A percentile compares a stretch with the other conserved stretches of the same genome.
phyloP scores from a whole-genome alignment of 1,140 invertebrate genomes.

The Dinoponera quadriceps region DNA sequence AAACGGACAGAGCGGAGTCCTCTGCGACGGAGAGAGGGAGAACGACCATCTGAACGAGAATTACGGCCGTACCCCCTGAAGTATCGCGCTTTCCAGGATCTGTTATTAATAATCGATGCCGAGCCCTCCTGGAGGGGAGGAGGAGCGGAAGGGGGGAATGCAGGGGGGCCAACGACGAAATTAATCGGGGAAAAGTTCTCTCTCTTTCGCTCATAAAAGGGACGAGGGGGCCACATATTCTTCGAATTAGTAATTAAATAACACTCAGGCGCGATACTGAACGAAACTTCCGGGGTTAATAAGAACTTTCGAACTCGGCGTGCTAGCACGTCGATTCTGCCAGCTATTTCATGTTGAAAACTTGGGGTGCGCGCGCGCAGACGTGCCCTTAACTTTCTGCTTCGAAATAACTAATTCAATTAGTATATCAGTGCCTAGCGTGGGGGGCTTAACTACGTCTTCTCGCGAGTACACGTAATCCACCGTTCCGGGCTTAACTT shows the following conservation, averaged over 20 bases:
- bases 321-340: constrained; percentile 72
- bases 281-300: constrained; percentile 73
- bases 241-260: constrained; percentile 74
- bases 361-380: constrained; percentile 72
- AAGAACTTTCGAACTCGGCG: constrained; percentile 65
- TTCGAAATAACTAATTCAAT: constrained; percentile 77
- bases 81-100: constrained; percentile 29
- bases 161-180: constrained; percentile 12
- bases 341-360: constrained; percentile 75
- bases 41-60: constrained; percentile 9
- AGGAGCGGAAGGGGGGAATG: too few relatives aligned
- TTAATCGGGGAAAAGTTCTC: constrained; percentile 43
- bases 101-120: constrained; percentile 47
- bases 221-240: constrained; percentile 59
- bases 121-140: background rate
- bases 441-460: constrained; percentile 72
- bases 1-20: constrained; percentile 23
- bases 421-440: constrained; percentile 72
- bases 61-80: background rate
- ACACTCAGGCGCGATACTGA: constrained; percentile 69
- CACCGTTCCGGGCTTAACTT: constrained; percentile 65
- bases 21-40: background rate
- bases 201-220: constrained; percentile 38
- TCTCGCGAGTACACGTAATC: constrained; percentile 69
- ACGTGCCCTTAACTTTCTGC: constrained; percentile 74